Conservation (phyloP, 1,140 invertebrate species). For the Acyrthosiphon pisum region DNA sequence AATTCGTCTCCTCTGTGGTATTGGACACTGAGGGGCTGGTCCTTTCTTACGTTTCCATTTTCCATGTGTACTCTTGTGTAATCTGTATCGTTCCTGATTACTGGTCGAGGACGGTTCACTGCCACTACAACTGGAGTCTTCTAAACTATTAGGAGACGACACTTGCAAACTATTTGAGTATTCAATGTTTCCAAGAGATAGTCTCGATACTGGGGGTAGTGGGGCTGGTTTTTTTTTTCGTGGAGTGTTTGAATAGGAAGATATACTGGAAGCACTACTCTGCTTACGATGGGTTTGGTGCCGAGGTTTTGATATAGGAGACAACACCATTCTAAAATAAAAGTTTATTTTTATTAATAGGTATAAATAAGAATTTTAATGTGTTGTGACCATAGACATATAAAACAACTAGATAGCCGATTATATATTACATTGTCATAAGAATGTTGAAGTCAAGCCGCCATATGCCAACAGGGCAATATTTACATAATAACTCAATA, state of each 20-base stretch:
- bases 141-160: conserved; percentile 35
- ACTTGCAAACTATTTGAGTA: neutral
- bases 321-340: conserved; percentile 39
- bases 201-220: conserved; percentile 1
- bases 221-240: conserved; percentile 49
- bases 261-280: conserved; percentile 44
- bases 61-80: conserved; percentile 70
- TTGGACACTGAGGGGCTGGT: conserved; percentile 79
- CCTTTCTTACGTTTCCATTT: conserved; percentile 80
- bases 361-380: neutral
- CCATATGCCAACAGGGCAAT: too few relatives aligned
- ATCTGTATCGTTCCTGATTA: conserved; percentile 25
- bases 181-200: neutral
- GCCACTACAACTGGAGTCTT: conserved; percentile 48
- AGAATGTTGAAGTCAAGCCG: too few relatives aligned
- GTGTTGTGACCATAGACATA: too few relatives aligned
- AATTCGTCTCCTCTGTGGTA: conserved; percentile 72
- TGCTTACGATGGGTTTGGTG: conserved; percentile 47
- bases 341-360: neutral
- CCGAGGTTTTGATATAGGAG: conserved; percentile 21
- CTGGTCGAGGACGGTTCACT: conserved; percentile 32
- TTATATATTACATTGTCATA: too few relatives aligned
- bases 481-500: too few relatives aligned
- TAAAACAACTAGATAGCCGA: too few relatives aligned
- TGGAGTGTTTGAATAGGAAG: conserved; percentile 43